phyloP scores from a whole-genome alignment of 2,113 vertebrate species.

The Cygnus buccinator region DNA sequence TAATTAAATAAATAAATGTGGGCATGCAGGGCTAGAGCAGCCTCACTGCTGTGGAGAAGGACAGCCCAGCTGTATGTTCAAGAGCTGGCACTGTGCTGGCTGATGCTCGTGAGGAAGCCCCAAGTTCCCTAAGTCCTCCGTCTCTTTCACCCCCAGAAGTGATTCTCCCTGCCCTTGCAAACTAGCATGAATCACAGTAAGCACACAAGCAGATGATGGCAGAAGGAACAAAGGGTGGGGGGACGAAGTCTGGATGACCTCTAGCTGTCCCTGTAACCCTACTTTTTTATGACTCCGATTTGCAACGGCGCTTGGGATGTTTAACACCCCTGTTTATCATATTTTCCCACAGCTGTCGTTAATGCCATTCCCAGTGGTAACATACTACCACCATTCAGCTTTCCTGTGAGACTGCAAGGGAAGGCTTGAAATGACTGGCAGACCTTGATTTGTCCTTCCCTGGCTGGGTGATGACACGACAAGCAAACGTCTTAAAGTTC shows the following conservation, averaged over 20 bases:
- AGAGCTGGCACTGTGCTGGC: neutral
- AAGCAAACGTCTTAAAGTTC: neutral
- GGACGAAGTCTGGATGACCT: neutral
- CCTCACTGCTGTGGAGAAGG: neutral
- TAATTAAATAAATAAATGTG: neutral
- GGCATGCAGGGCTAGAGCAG: neutral
- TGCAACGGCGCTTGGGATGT: neutral
- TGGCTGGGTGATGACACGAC: neutral
- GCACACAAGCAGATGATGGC: neutral
- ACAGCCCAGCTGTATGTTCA: accelerated
- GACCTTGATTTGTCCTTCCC: neutral
- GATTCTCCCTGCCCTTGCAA: neutral
- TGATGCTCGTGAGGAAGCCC: neutral
- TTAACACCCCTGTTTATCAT: neutral
- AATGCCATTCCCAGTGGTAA: neutral
- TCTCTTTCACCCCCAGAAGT: neutral
- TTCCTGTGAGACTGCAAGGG: neutral
- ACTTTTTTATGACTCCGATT: neutral
- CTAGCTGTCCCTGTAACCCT: neutral
- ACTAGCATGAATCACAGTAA: neutral
- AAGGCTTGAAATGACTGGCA: neutral
- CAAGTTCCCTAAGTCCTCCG: neutral
- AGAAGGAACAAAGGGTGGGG: neutral
- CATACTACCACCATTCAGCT: accelerated
- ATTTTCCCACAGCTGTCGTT: neutral